Conservation (phyloP, 2,888 invertebrate genomes). For the Dicyrtomina minuta region DNA sequence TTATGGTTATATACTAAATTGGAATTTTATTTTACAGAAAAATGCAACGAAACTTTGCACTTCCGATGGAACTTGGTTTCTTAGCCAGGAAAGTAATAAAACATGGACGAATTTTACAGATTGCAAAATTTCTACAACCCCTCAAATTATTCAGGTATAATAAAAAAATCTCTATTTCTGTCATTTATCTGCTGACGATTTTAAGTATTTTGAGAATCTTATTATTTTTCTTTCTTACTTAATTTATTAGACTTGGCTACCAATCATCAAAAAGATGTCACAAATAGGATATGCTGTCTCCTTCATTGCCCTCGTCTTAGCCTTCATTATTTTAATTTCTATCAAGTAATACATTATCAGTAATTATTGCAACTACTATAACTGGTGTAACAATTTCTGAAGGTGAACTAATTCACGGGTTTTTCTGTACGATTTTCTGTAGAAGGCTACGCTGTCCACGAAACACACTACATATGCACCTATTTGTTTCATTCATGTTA, state of each 20-base stretch:
- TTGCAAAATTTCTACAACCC: conserved; percentile 29
- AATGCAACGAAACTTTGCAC: conserved; percentile 37
- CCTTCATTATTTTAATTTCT: conserved; percentile 60
- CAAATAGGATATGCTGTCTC: conserved; percentile 63
- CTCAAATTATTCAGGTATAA: conserved; percentile 10
- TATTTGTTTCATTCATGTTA: conserved; percentile 69
- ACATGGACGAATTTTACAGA: conserved; percentile 43
- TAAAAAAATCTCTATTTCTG: background rate
- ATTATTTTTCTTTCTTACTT: too few species aligned
- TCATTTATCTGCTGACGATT: background rate
- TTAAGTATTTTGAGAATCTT: background rate
- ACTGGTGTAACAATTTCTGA: too few species aligned
- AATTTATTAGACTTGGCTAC: conserved; percentile 61
- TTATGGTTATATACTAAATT: too few species aligned
- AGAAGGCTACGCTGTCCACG: conserved; percentile 69
- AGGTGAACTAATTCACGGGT: background rate
- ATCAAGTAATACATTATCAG: conserved; percentile 60
- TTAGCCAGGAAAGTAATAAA: conserved; percentile 1
- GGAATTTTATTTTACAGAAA: conserved; percentile 57
- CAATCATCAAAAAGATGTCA: conserved; percentile 60
- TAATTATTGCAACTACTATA: too few species aligned
- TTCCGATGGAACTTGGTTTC: conserved; percentile 30
- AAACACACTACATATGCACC: conserved; percentile 69
- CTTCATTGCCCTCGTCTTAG: conserved; percentile 59
- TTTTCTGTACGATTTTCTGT: background rate